Evolutionary conservation across 2,888 invertebrate species (phyloP), one percentile per base, ranked within the genome.

Genomic region (Tachina fera): DNA sequence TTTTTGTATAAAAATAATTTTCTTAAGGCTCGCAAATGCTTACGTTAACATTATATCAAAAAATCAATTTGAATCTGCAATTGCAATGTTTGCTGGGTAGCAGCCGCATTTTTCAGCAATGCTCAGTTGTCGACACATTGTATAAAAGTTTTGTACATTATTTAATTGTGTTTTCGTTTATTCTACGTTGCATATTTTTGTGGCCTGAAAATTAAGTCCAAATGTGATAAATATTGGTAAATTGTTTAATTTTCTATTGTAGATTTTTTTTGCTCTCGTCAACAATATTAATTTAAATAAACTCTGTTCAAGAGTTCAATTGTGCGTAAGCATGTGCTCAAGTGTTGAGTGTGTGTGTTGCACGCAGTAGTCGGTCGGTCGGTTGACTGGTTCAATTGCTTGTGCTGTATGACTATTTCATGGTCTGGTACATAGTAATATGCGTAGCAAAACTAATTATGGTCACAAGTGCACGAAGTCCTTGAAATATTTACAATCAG

Each of bases 211-310:
- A 72, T 72, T 41, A 22, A 67, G 81, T 68, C 61, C 47, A 75
- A 75, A 81, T 81, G 81, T 39, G 75, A 75, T 81, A 76, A 76
- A 76, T 76, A 72, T 78, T 63, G 77, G 65, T 83, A 78, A 78
- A 83, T 78, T 83, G 77, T 83, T 74, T 78, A 72, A 78, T 72
- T 78, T 72, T 71, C 60, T 56, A 45, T 72, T 67, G 60, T 72
- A 77, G 72, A 63, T 60, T 14, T 11, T 58, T 77, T 58, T 83
- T 67, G n/a, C n/a, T 61, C 60, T 41, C 56, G 70, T 76, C 70
- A 76, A 78, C 72, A 83, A 61, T 61, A 83, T 83, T 83, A 83
- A 83, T 83, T 83, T 78, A 83, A 83, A 83, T 83, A 72, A 72
- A 67, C 71, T 31, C 31, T 67, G 60, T 60, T 67, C 63, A 51